Evolutionary conservation across 2,797 vertebrate genomes (phyloP).

Genomic region (Sebastes glaucus): DNA sequence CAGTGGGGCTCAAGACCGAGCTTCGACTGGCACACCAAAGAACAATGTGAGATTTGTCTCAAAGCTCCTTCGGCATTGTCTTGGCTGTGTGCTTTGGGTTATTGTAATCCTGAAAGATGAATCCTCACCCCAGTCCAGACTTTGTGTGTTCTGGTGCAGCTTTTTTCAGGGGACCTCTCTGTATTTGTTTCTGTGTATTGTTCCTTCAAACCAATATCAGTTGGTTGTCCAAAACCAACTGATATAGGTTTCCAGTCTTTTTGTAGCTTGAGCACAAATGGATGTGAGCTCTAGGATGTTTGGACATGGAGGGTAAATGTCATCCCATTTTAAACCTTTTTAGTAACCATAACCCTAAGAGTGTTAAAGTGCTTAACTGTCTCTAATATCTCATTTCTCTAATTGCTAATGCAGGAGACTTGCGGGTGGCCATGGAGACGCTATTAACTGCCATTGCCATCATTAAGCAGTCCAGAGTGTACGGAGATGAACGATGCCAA

Average conservation of each 20-base stretch:
- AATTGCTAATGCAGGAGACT: conserved; percentile 82
- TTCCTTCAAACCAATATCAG: not conserved
- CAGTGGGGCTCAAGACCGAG: not conserved
- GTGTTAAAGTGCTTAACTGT: not conserved
- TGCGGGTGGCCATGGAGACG: conserved; percentile 92
- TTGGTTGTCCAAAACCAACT: no score
- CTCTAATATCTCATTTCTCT: conserved; percentile 8
- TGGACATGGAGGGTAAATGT: not conserved
- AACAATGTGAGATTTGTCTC: not conserved
- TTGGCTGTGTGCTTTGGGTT: not conserved
- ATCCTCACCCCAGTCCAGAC: not conserved
- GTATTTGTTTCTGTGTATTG: not conserved
- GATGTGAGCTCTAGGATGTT: not conserved
- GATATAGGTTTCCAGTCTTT: not conserved
- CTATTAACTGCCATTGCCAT: conserved; percentile 94
- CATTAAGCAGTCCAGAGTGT: conserved; percentile 95
- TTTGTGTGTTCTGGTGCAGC: not conserved
- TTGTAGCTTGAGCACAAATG: not conserved
- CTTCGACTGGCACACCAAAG: not conserved
- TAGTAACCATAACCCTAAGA: not conserved
- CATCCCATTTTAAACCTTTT: not conserved
- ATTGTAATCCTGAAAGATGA: not conserved
- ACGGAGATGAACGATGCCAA: conserved; percentile 90
- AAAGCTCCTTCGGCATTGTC: not conserved
- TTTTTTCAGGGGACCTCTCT: not conserved